These are phyloP conservation scores for Gymnoscopelus braueri DNA, from an alignment of 2,797 vertebrate genomes.

Conservation along the genomic window DNA sequence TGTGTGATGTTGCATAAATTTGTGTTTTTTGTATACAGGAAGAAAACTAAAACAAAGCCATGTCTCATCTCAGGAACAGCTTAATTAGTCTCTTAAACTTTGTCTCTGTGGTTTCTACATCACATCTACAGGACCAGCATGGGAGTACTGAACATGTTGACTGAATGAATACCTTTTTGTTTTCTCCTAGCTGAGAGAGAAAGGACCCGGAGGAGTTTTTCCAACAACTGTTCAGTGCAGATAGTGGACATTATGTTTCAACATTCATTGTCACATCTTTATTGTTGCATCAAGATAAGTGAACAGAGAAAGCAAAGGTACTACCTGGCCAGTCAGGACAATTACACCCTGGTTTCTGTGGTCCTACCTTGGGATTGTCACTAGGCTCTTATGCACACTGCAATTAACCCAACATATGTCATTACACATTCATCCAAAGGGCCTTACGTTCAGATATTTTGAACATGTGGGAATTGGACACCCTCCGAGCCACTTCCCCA, in stretches of 20 bases:
- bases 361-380: conserved; percentile 10
- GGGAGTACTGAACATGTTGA: conserved; percentile 3
- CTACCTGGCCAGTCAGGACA: conserved; percentile 8
- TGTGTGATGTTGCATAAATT: not conserved
- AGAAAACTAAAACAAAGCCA: not conserved
- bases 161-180: conserved; percentile 3
- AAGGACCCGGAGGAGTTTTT: not conserved
- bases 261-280: not conserved
- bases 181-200: not conserved
- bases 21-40: too few species aligned
- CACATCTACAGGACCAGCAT: not conserved
- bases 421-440: not conserved
- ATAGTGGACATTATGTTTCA: not conserved
- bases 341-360: not conserved
- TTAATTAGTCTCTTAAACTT: not conserved
- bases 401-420: not conserved
- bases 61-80: not conserved
- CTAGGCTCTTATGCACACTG: not conserved
- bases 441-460: conserved; percentile 28
- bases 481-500: not conserved
- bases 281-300: conserved; percentile 20
- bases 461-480: not conserved
- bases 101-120: conserved; percentile 1
- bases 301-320: conserved; percentile 4
- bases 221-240: conserved; percentile 4